A percentile compares a stretch with the other conserved stretches of the same genome.
Evolutionary conservation across 2,888 invertebrate species (phyloP).

Genomic region (Lordiphosa fenestrarum): DNA sequence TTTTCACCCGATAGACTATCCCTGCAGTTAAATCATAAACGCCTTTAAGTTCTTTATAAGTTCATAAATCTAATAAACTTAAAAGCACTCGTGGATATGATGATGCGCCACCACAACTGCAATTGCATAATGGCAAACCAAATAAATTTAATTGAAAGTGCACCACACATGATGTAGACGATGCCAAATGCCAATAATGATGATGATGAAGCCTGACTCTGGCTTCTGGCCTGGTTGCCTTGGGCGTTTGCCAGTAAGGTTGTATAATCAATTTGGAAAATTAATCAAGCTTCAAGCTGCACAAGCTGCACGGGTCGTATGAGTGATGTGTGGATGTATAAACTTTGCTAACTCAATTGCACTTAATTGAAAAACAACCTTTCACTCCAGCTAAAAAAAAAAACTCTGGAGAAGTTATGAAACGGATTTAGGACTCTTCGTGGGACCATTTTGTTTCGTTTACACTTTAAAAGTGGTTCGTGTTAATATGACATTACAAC

Average conservation of each 20-base stretch:
- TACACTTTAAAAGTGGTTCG: no score
- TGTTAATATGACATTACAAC: no score
- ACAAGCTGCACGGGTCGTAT: constrained; percentile 19
- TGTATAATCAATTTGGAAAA: constrained; percentile 49
- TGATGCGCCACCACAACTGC: no score
- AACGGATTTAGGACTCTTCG: no score
- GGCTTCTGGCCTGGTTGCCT: no score
- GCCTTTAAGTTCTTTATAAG: constrained; percentile 1
- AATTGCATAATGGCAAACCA: constrained; percentile 6
- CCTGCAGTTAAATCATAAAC: constrained; percentile 11
- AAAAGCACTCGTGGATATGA: constrained; percentile 10
- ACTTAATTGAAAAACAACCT: constrained; percentile 19
- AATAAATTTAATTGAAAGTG: constrained; percentile 45
- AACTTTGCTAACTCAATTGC: constrained; percentile 2
- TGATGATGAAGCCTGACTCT: constrained; percentile 6
- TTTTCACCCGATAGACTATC: no score
- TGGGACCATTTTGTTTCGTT: no score
- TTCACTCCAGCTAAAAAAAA: not conserved
- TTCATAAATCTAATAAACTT: constrained; percentile 43
- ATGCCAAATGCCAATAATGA: constrained; percentile 6
- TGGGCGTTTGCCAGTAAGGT: constrained; percentile 3
- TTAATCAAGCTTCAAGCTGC: constrained; percentile 36
- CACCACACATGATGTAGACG: constrained; percentile 12
- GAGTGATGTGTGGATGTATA: constrained; percentile 10
- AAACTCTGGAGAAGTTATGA: no score